Evolutionary conservation across 1,140 invertebrate genomes (phyloP), one percentile per base, ranked within the genome.

Genomic region (Pollicipes pollicipes): DNA sequence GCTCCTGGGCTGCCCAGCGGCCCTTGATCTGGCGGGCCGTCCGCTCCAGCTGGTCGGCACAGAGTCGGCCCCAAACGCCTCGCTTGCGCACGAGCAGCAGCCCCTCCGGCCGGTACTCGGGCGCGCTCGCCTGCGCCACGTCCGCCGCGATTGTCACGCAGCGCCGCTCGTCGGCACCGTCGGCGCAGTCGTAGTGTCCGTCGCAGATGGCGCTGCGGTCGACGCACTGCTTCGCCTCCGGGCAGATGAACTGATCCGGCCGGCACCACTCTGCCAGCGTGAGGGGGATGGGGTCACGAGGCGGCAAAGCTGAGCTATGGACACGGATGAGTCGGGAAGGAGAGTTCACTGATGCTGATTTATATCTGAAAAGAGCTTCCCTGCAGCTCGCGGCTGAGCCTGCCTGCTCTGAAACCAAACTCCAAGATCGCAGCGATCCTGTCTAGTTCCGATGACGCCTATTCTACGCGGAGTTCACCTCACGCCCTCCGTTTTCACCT

Each of bases 11-110:
- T 73, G 85, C 83, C 80, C 86, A 85, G 10, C 82, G 78, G 70
- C 83, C 81, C 29, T 81, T 79, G 0, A 83, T 82, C 72, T 83
- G 80, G 1, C 80, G 76, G 3, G 84, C 81, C 0, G 84, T 81
- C 67, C 85, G 82, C 64, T 82, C 81, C 75, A 88, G 85, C 69
- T 84, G 87, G 72, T 88, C 84, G 27, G 87, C 81, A 75, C 90
- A 92, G 3, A 91, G 78, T 78, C 89, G 88, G 0, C 89, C 89
- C 90, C 90, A 91, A 32, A 84, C 79, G 0, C 89, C 89, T 76
- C 87, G 84, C 77, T 89, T 89, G 31, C 87, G 78, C 0, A 90
- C 84, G 83, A 87, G 87, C 1, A 91, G 80, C 74, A 84, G 88
- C 26, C 88, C 88, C 82, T 75, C 69, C 24, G 70, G 77, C 13